A percentile compares a stretch with the other conserved stretches of the same genome.
Evolutionary conservation across 2,888 invertebrate species (phyloP).

Genomic region (Temnothorax unifasciatus): DNA sequence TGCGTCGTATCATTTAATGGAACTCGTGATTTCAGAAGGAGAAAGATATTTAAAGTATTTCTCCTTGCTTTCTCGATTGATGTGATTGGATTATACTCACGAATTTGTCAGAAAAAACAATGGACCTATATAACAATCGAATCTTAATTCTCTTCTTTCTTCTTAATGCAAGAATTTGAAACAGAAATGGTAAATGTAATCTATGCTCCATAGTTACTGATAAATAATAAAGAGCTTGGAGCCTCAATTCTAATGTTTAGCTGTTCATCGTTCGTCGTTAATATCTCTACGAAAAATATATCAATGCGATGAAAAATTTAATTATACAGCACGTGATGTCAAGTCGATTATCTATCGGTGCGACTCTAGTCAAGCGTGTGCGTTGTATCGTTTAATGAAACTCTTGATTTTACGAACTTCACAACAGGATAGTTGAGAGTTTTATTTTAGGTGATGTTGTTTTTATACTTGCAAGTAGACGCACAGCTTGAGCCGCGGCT

Average conservation of each 20-base stretch:
- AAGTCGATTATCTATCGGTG: no score
- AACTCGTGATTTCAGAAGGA: background rate
- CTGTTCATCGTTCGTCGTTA: background rate
- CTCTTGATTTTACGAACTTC: no score
- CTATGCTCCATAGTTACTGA: background rate
- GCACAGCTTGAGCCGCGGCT: constrained; percentile 8
- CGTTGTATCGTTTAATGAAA: no score
- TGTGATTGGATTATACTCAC: background rate
- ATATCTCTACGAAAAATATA: background rate
- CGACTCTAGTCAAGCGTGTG: no score
- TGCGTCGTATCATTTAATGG: background rate
- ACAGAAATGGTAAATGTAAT: background rate
- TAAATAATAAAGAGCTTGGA: background rate
- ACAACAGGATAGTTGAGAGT: background rate
- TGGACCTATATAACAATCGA: background rate
- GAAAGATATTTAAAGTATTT: background rate
- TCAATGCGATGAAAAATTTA: background rate
- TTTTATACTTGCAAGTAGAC: constrained; percentile 29
- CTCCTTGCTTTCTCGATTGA: background rate
- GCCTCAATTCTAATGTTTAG: background rate
- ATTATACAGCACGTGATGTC: background rate
- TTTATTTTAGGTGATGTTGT: constrained; percentile 25
- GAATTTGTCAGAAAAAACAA: background rate
- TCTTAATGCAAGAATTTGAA: background rate
- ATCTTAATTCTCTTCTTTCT: background rate